Base-by-base conservation (phyloP, 2,888 invertebrate genomes). In the Troides aeacus region DNA sequence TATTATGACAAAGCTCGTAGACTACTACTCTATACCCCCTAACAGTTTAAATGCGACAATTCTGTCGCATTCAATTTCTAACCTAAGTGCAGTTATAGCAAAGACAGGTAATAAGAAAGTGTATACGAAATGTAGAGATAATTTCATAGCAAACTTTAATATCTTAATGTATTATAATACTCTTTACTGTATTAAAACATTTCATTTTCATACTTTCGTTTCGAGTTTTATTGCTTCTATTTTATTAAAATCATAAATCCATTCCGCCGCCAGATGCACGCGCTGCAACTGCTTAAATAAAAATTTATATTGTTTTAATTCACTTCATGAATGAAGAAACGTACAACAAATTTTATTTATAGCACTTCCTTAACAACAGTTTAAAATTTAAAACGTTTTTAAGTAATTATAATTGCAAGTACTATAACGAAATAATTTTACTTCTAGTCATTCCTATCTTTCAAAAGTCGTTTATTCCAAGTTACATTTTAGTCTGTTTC, bases 161-260 rank as follows among this genome's bases (percentile, higher is more conserved):
- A 12, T 42, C 42, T 50, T 1, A 50, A 50, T 17, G 5, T 50
- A 50, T 50, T 1, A 5, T 53, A 53, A 18, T 58, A 23, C 23
- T 24, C 57, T 58, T 58, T 15, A 58, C 1, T 21, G 57, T 23
- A 58, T 53, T 58, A 23, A 58, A 58, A n/a, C 12, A 23, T 58
- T 58, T 58, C 23, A 8, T 58, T n/a, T 50, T 21, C 21, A 7
- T 59, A 59, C 12, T 50, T 66, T 60, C 59, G 42, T 60, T 46
- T 30, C 24, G 18, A 66, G 58, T 23, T 39, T 61, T 24, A 23
- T 23, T 66, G 60, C 30, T 60, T 30, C 50, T 66, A 58, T 66
- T 66, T 60, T 66, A 66, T 66, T 66, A 66, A 66, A 66, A 60
- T 50, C 66, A 66, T 60, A 66, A 66, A 66, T 66, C 50, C n/a